phyloP scores from a whole-genome alignment of 2,797 vertebrate species.

The Pangasius mekongensis region DNA sequence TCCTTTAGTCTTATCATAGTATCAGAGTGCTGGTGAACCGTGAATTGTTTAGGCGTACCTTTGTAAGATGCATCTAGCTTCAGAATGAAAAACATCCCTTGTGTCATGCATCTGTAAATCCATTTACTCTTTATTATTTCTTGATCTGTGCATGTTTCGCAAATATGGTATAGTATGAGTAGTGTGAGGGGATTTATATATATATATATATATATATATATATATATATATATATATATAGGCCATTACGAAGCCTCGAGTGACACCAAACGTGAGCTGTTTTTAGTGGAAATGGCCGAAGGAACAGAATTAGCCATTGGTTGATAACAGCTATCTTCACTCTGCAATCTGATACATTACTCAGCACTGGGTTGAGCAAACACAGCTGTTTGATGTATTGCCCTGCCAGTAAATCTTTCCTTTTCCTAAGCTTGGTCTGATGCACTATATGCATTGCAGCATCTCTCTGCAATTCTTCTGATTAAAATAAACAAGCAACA shows the following conservation, averaged over 20 bases:
- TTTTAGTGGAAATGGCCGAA: slow-evolving; percentile 66
- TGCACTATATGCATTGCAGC: no score
- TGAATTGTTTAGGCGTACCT: background rate
- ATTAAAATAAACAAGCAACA: slow-evolving; percentile 15
- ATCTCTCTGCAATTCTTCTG: background rate
- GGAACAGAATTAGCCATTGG: slow-evolving; percentile 63
- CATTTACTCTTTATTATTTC: background rate
- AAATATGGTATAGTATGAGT: no score
- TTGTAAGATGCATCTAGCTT: background rate
- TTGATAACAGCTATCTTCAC: slow-evolving; percentile 74
- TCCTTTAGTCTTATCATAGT: background rate
- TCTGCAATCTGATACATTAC: slow-evolving; percentile 79
- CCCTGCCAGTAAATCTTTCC: slow-evolving; percentile 74
- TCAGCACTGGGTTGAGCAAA: slow-evolving; percentile 79
- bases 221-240: background rate
- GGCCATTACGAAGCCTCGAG: slow-evolving; percentile 54
- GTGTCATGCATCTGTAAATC: background rate
- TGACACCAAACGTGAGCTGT: slow-evolving; percentile 55
- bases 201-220: no score
- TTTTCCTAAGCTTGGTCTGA: slow-evolving; percentile 4
- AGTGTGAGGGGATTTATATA: no score
- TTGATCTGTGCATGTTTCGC: background rate
- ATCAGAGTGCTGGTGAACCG: background rate
- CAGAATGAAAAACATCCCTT: background rate
- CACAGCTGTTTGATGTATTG: slow-evolving; percentile 83